Evolutionary conservation across 2,797 vertebrate species (phyloP).

Genomic region (Phaenicophaeus curvirostris): DNA sequence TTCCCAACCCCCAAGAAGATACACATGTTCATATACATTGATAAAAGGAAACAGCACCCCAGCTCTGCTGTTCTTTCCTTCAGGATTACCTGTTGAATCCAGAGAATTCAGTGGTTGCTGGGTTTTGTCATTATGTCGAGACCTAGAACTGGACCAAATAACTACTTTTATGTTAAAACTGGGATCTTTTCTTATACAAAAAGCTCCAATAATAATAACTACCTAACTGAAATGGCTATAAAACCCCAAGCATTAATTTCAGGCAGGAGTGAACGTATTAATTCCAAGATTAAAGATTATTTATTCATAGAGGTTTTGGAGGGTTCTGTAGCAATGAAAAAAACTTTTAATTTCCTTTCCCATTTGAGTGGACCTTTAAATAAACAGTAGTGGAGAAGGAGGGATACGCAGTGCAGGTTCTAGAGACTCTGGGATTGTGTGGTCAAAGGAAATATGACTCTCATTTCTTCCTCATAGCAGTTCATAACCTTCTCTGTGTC

Average conservation of each 20-base stretch:
- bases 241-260: constrained; percentile 27
- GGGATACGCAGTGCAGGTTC: neutral
- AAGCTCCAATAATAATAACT: neutral
- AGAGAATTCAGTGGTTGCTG: neutral
- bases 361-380: neutral
- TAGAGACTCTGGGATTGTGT: neutral
- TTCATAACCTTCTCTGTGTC: constrained; percentile 42
- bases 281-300: constrained; percentile 11
- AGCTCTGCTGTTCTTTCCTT: neutral
- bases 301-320: constrained; percentile 18
- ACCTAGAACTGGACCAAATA: neutral
- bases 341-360: constrained; percentile 49
- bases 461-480: constrained; percentile 22
- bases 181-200: neutral
- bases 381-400: constrained; percentile 4
- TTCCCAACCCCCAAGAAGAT: neutral
- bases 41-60: neutral
- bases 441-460: constrained; percentile 33
- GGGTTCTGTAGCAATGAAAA: neutral
- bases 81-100: neutral
- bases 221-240: neutral
- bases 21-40: neutral
- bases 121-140: neutral
- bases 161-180: neutral
- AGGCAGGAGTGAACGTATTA: neutral